phyloP scores from a whole-genome alignment of 2,888 invertebrate genomes.

The Anthrax anthrax region DNA sequence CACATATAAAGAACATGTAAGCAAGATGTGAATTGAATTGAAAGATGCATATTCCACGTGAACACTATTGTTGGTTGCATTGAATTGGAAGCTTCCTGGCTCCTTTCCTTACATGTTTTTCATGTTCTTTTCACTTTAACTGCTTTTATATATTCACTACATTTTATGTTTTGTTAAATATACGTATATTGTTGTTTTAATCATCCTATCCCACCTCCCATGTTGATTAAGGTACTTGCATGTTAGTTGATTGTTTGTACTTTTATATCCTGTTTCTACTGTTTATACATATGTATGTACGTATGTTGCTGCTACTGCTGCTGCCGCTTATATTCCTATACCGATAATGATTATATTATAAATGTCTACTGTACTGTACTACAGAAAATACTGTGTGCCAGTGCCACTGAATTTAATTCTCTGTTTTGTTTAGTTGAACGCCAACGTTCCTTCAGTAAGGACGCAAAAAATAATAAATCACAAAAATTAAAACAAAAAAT shows the following conservation, averaged over 20 bases:
- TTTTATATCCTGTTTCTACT: neutral
- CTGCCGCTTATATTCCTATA: neutral
- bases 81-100: too few relatives aligned
- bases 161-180: neutral
- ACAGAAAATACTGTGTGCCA: conserved; percentile 5
- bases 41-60: too few relatives aligned
- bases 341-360: neutral
- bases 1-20: neutral
- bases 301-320: conserved; percentile 4
- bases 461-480: conserved; percentile 17
- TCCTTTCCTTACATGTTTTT: too few relatives aligned
- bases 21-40: too few relatives aligned
- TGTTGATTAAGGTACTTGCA: too few relatives aligned
- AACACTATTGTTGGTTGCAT: too few relatives aligned
- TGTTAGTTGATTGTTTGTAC: too few relatives aligned
- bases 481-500: neutral
- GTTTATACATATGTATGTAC: neutral
- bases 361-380: conserved; percentile 8
- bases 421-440: conserved; percentile 26
- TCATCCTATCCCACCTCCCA: too few relatives aligned
- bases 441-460: conserved; percentile 32
- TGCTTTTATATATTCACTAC: too few relatives aligned
- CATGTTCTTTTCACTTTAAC: too few relatives aligned
- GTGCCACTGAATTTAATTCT: conserved; percentile 2
- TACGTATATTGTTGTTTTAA: too few relatives aligned